phyloP scores from a whole-genome alignment of 2,888 invertebrate genomes.

The Abrostola tripartita region DNA sequence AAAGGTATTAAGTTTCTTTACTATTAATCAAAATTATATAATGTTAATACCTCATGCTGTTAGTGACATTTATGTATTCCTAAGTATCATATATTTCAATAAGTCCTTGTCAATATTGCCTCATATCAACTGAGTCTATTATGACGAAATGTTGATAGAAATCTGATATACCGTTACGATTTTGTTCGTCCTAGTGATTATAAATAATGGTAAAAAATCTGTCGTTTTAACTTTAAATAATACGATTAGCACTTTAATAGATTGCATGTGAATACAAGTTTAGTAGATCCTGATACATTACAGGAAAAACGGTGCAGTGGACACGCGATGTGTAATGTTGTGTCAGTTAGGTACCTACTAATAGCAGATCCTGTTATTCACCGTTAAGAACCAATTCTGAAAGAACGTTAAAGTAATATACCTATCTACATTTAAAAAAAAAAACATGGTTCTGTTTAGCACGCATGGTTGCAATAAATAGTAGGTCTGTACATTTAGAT shows the following conservation, averaged over 20 bases:
- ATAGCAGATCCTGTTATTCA: background rate
- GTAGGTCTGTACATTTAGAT: no score
- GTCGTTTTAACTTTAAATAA: constrained; percentile 23
- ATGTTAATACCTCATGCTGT: background rate
- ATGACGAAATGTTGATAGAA: background rate
- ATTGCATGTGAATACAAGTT: constrained; percentile 23
- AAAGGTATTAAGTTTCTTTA: background rate
- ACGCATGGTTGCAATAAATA: no score
- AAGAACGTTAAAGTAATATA: no score
- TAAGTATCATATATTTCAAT: background rate
- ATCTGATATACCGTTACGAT: no score
- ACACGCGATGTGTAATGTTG: constrained; percentile 39
- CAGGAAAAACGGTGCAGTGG: constrained; percentile 28
- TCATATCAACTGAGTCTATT: background rate
- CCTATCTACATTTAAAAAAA: no score
- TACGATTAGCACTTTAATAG: constrained; percentile 11
- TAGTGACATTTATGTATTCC: background rate
- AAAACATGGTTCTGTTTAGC: no score
- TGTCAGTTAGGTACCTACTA: background rate
- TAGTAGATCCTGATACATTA: constrained; percentile 18
- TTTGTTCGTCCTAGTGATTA: no score
- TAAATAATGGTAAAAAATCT: background rate
- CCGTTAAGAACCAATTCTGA: background rate
- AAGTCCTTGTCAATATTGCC: background rate
- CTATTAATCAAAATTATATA: background rate